These are phyloP conservation scores for Ctenomys sociabilis DNA, from an alignment of 2,113 vertebrate genomes.

Conservation along the genomic window DNA sequence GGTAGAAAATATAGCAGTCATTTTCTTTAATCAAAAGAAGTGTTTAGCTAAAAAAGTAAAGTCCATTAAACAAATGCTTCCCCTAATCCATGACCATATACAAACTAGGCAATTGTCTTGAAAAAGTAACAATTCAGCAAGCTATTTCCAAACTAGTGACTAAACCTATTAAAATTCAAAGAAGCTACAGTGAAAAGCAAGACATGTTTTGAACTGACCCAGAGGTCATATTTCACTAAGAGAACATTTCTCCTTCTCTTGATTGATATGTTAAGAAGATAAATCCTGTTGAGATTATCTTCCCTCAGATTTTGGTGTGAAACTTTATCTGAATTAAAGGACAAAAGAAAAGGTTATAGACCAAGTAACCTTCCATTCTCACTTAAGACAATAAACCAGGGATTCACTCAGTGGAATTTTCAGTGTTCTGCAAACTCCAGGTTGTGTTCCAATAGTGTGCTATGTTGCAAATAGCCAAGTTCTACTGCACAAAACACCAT, in stretches of 20 bases:
- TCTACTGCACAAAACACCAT: background rate
- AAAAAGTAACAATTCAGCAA: constrained; percentile 13
- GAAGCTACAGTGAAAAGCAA: background rate
- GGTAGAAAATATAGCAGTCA: constrained; percentile 22
- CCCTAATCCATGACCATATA: background rate
- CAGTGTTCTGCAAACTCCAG: background rate
- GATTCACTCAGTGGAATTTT: background rate
- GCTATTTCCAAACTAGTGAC: constrained; percentile 14
- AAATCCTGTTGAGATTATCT: constrained; percentile 36
- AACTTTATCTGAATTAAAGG: constrained; percentile 18
- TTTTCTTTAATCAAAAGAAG: constrained; percentile 9
- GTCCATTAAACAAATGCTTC: background rate
- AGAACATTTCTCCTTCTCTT: background rate
- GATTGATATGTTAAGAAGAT: constrained; percentile 34
- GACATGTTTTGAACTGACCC: constrained; percentile 29
- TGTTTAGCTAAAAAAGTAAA: constrained; percentile 11
- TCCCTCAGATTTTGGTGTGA: background rate
- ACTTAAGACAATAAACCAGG: background rate
- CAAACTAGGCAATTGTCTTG: background rate
- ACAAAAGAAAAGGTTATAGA: constrained; percentile 40
- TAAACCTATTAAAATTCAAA: constrained; percentile 31
- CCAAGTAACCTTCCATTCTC: constrained; percentile 16
- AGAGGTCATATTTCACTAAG: constrained; percentile 5
- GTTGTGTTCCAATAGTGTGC: background rate
- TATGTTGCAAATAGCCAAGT: background rate